These are phyloP conservation scores for Panorpa germanica DNA, from an alignment of 2,888 invertebrate species.

Conservation along the genomic window DNA sequence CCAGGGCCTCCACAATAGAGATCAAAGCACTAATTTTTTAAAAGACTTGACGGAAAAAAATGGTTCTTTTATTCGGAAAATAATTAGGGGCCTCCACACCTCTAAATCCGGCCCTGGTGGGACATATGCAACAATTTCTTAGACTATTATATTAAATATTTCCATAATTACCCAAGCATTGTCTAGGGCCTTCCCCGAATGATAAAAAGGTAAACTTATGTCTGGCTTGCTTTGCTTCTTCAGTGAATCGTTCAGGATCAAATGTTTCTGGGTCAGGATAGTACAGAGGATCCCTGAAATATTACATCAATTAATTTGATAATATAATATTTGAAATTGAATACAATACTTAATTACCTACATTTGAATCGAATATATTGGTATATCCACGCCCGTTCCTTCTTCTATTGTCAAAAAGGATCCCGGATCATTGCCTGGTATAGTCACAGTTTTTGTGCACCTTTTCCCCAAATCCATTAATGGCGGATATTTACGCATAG, in stretches of 20 bases:
- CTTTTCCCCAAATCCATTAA: constrained; percentile 11
- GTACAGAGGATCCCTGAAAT: constrained; percentile 17
- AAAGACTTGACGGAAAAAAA: too few relatives aligned
- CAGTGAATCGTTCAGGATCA: constrained; percentile 22
- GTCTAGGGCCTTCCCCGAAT: constrained; percentile 19
- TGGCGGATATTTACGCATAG: constrained; percentile 16
- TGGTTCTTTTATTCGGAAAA: too few relatives aligned
- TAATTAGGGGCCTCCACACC: too few relatives aligned
- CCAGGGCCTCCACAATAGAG: too few relatives aligned
- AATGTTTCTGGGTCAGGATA: constrained; percentile 22
- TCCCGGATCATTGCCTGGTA: too few relatives aligned
- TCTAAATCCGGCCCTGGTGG: too few relatives aligned
- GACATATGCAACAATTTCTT: too few relatives aligned
- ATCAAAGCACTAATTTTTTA: too few relatives aligned
- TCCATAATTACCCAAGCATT: constrained; percentile 14
- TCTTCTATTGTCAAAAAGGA: constrained; percentile 14
- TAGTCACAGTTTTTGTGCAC: constrained; percentile 12
- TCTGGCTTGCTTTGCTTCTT: constrained; percentile 16
- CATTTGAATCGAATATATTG: constrained; percentile 19
- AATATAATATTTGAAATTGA: neutral
- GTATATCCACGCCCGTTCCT: constrained; percentile 19
- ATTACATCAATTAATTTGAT: neutral
- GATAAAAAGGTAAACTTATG: constrained; percentile 17
- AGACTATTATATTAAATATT: neutral
- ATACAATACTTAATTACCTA: too few relatives aligned